A percentile compares a stretch with the other conserved stretches of the same genome.
phyloP scores from a whole-genome alignment of 2,888 invertebrate genomes.

The Eristalis arbustorum region DNA sequence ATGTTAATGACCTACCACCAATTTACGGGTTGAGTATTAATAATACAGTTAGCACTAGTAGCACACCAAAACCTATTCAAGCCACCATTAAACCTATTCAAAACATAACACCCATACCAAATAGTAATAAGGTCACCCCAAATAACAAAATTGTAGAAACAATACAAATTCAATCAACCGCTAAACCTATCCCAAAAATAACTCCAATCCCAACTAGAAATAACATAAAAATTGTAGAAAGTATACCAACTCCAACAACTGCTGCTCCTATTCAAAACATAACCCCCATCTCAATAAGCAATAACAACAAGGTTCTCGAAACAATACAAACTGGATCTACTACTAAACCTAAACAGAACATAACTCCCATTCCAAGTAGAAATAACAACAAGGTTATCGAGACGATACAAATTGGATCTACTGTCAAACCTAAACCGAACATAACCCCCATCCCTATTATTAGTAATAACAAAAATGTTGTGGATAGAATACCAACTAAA shows the following conservation, averaged over 20 bases:
- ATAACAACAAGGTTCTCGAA: neutral
- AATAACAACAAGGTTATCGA: neutral
- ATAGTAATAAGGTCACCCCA: neutral
- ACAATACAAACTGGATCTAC: neutral
- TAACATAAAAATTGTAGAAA: conserved; percentile 46
- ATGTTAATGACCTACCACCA: conserved; percentile 64
- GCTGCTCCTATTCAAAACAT: conserved; percentile 19
- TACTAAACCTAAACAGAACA: neutral
- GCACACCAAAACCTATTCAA: conserved; percentile 26
- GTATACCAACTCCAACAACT: conserved; percentile 22
- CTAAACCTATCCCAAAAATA: conserved; percentile 22
- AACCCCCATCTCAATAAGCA: conserved; percentile 24
- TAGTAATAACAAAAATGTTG: neutral
- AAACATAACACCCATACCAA: conserved; percentile 53
- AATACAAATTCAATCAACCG: neutral
- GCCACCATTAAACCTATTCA: conserved; percentile 28
- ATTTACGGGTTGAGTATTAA: conserved; percentile 74
- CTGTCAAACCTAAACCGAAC: neutral
- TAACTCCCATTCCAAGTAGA: neutral
- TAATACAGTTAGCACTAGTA: conserved; percentile 69
- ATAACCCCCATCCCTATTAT: neutral
- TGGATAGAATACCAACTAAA: neutral
- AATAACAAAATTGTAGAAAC: conserved; percentile 50
- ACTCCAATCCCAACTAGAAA: conserved; percentile 20
- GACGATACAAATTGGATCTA: neutral